A percentile compares a stretch with the other conserved stretches of the same genome.
These are phyloP conservation scores for Euglossa dilemma DNA, from an alignment of 1,140 invertebrate genomes.

Conservation along the genomic window DNA sequence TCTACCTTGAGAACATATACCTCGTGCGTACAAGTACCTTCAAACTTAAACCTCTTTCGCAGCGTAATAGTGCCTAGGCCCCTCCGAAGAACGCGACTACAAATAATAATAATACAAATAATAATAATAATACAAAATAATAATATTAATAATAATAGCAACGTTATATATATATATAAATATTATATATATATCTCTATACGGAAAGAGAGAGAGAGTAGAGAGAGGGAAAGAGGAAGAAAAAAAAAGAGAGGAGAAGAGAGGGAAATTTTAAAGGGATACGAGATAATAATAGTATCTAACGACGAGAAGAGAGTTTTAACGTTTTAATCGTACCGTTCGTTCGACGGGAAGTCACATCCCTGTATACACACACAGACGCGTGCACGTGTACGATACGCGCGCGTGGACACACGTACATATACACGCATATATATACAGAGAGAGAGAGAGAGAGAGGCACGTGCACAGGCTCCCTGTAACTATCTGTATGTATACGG, in stretches of 20 bases:
- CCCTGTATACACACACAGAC: background rate
- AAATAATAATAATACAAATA: conserved; percentile 37
- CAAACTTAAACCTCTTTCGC: conserved; percentile 78
- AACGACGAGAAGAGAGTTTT: background rate
- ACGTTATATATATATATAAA: conserved; percentile 62
- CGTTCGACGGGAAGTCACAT: background rate
- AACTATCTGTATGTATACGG: conserved; percentile 17
- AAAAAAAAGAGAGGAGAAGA: no score
- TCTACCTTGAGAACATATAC: conserved; percentile 81
- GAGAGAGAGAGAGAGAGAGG: no score
- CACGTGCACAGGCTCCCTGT: background rate
- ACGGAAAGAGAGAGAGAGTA: conserved; percentile 20
- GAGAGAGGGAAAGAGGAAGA: background rate
- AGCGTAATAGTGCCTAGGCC: conserved; percentile 81
- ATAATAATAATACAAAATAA: conserved; percentile 22
- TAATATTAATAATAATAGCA: conserved; percentile 51
- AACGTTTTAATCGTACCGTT: conserved; percentile 29
- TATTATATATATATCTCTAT: conserved; percentile 58
- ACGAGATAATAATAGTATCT: background rate
- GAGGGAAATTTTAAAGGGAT: conserved; percentile 9
- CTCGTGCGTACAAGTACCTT: conserved; percentile 82
- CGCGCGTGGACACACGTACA: background rate
- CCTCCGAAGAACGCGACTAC: conserved; percentile 63
- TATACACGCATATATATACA: background rate
- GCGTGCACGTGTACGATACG: background rate